Evolutionary conservation across 2,113 vertebrate genomes (phyloP), one percentile per base, ranked within the genome.

Genomic region (Prinia subflava): DNA sequence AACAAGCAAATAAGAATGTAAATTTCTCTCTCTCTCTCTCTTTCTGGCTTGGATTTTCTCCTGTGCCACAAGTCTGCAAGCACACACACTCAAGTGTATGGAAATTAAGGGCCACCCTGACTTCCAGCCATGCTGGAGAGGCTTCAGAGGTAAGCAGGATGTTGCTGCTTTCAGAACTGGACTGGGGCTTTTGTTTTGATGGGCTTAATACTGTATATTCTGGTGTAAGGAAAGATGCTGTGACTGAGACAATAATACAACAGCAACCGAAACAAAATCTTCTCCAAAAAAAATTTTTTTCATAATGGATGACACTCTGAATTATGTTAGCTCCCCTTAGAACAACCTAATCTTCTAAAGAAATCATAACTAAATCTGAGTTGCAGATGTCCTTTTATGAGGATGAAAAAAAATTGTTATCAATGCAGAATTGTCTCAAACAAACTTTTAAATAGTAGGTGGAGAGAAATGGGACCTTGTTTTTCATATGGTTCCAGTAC

Each of bases 31-130:
- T 59, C 5, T 56, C 2, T 31, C 16, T n/a, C 10, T 35, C 25
- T 44, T 30, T 59, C 25, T 39, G 37, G 14, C 44, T 83, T 83
- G 59, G 9, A n/a, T 67, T 87, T 95, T 89, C 39, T 91, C 10
- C 47, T 28, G 25, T 33, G 15, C 56, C 30, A 56, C 52, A 83
- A 37, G 68, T 46, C 69, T 87, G 52, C 33, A 56, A 80, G 31
- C 41, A 44, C 5, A 25, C 19, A 21, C 6, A 12, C 15, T 67
- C 17, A n/a, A 3, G 1, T 44, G 39, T 52, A 55, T 39, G 0
- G 1, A 77, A 88, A 74, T 37, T 17, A 67, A 87, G 20, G 44
- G 24, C 15, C 39, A 67, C 9, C 7, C 25, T 56, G 35, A 53
- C 28, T 73, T 93, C 22, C 53, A 93, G 46, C 27, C 3, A 1